phyloP scores from a whole-genome alignment of 2,113 vertebrate species.

The Daboia siamensis region DNA sequence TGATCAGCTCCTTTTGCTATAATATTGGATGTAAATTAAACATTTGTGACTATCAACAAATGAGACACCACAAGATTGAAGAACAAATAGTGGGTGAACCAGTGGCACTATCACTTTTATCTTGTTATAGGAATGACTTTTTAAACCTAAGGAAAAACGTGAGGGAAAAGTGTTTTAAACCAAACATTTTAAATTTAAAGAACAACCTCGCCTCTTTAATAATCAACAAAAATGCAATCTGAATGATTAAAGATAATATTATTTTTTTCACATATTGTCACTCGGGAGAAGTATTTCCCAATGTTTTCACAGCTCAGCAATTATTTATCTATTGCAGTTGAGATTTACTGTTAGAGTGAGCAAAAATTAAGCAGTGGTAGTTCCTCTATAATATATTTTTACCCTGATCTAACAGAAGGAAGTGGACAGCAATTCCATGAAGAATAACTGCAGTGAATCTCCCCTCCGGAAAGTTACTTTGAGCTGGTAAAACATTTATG shows the following conservation, averaged over 20 bases:
- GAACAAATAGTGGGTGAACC: neutral
- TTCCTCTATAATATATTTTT: neutral
- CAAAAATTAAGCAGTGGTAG: neutral
- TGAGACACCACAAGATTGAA: neutral
- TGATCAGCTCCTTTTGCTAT: neutral
- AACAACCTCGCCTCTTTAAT: neutral
- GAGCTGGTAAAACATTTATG: neutral
- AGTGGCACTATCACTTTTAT: neutral
- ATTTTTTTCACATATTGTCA: neutral
- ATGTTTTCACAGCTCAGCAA: neutral
- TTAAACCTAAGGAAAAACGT: neutral
- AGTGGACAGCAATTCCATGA: neutral
- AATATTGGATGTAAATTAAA: neutral
- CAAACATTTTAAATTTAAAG: neutral
- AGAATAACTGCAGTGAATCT: neutral
- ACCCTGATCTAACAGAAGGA: neutral
- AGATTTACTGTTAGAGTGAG: neutral
- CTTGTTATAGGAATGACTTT: neutral
- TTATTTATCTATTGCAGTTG: too few species aligned
- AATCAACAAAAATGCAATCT: neutral
- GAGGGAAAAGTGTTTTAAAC: neutral
- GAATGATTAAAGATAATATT: neutral
- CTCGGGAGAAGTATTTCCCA: neutral
- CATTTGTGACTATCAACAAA: neutral
- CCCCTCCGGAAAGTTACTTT: neutral